Evolutionary conservation across 2,888 invertebrate species (phyloP), one percentile per base, ranked within the genome.

Genomic region (Scotopteryx bipunctaria): DNA sequence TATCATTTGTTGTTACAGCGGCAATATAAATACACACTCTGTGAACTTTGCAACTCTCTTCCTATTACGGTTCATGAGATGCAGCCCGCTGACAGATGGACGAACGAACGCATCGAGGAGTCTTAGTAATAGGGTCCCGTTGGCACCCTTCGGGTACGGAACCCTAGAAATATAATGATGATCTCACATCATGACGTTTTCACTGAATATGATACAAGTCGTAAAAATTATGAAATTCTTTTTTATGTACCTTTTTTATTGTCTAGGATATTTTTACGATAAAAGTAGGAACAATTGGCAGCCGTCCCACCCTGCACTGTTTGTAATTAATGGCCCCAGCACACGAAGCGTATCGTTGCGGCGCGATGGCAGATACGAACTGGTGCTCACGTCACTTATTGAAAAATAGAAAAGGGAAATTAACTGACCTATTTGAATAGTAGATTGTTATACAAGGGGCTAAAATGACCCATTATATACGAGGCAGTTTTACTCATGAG

Each of bases 231-330:
- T 35, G 21, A 40, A 51, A 45, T 40, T 40, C 15, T 27, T 33
- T 15, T 45, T 38, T 29, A 35, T 38, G 14, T 33, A 21, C 27
- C 29, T n/a, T 46, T 45, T 47, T 52, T 52, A 42, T 37, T 42
- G 42, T 42, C 19, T 46, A 19, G 17, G 16, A 23, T 37, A 41
- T 52, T 48, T 48, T 48, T 48, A 48, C 35, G 29, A 46, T 42
- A 32, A 32, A 52, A 32, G 32, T 19, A 41, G 33, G 25, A 19
- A 46, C 11, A 42, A 37, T 52, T 52, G 52, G 52, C 52, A 52
- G 6, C 15, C 16, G 5, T 41, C 52, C 52, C 43, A 38, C 38
- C 31, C 13, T 31, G 25, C 15, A 42, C 42, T 14, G 41, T 36
- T 19, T 8, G 31, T 43, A 35, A 37, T 42, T 48, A 49, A 49